Evolutionary conservation across 1,140 invertebrate genomes (phyloP).

Genomic region (Anagrus nilaparvatae): DNA sequence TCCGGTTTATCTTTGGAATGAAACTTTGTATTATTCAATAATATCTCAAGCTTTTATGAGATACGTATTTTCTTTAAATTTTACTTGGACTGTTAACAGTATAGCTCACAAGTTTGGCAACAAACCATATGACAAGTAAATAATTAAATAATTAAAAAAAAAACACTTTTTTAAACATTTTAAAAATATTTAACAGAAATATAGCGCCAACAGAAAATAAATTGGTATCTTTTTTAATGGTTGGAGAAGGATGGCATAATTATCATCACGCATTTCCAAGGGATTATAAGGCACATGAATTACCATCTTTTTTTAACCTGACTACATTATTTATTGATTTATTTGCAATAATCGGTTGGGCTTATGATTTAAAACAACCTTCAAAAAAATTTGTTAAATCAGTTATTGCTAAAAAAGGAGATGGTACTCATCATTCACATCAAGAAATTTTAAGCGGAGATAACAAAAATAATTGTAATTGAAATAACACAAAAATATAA

Average conservation of each 20-base stretch:
- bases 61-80: slow-evolving; percentile 67
- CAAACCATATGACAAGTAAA: slow-evolving; percentile 62
- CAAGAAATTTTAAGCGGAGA: too few relatives aligned
- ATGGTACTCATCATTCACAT: slow-evolving; percentile 19
- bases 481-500: too few relatives aligned
- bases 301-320: slow-evolving; percentile 43
- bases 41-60: slow-evolving; percentile 53
- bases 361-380: slow-evolving; percentile 51
- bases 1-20: slow-evolving; percentile 65
- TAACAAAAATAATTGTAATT: too few relatives aligned
- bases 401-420: slow-evolving; percentile 22
- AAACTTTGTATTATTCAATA: slow-evolving; percentile 51
- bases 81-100: slow-evolving; percentile 85
- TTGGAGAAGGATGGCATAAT: slow-evolving; percentile 77
- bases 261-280: slow-evolving; percentile 89
- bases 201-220: slow-evolving; percentile 19
- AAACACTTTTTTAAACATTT: too few relatives aligned
- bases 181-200: slow-evolving; percentile 7
- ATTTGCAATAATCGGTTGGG: slow-evolving; percentile 51
- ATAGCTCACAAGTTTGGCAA: slow-evolving; percentile 74
- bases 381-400: slow-evolving; percentile 44
- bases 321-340: slow-evolving; percentile 44
- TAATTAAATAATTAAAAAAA: slow-evolving; percentile 13
- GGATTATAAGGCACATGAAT: slow-evolving; percentile 63
- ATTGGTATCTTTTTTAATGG: slow-evolving; percentile 16